A percentile compares a stretch with the other conserved stretches of the same genome.
Evolutionary conservation across 2,888 invertebrate genomes (phyloP).

Genomic region (Rhamphomyia laevipes): DNA sequence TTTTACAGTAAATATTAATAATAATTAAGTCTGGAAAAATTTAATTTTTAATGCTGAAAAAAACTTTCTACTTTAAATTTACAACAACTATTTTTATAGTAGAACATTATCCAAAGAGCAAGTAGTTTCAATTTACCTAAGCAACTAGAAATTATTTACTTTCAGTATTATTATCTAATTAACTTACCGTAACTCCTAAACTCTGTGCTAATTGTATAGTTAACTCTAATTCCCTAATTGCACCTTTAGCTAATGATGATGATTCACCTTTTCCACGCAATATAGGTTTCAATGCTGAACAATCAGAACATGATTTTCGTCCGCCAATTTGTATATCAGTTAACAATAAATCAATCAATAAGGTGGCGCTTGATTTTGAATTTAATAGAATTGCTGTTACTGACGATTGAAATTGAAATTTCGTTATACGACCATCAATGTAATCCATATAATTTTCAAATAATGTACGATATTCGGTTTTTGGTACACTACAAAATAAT

Average conservation of each 20-base stretch:
- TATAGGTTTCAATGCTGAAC: slow-evolving; percentile 40
- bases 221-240: slow-evolving; percentile 60
- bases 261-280: slow-evolving; percentile 59
- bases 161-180: too few relatives aligned
- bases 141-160: not conserved
- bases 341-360: slow-evolving; percentile 30
- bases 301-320: slow-evolving; percentile 27
- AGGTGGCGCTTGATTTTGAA: slow-evolving; percentile 32
- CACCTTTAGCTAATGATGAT: slow-evolving; percentile 52
- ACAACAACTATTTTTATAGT: too few relatives aligned
- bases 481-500: slow-evolving; percentile 66
- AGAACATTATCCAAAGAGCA: not conserved
- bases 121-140: not conserved
- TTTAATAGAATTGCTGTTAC: slow-evolving; percentile 50
- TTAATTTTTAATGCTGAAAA: too few relatives aligned
- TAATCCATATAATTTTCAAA: slow-evolving; percentile 30
- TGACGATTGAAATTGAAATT: slow-evolving; percentile 59
- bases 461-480: slow-evolving; percentile 43
- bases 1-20: slow-evolving; percentile 2
- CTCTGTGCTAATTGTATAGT: slow-evolving; percentile 58
- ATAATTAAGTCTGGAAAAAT: slow-evolving; percentile 9
- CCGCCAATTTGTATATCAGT: slow-evolving; percentile 30
- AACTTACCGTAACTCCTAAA: slow-evolving; percentile 60
- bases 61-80: too few relatives aligned
- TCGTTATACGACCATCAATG: slow-evolving; percentile 48